Evolutionary conservation across 1,140 invertebrate species (phyloP).

Genomic region (Drosophila kohkoa): DNA sequence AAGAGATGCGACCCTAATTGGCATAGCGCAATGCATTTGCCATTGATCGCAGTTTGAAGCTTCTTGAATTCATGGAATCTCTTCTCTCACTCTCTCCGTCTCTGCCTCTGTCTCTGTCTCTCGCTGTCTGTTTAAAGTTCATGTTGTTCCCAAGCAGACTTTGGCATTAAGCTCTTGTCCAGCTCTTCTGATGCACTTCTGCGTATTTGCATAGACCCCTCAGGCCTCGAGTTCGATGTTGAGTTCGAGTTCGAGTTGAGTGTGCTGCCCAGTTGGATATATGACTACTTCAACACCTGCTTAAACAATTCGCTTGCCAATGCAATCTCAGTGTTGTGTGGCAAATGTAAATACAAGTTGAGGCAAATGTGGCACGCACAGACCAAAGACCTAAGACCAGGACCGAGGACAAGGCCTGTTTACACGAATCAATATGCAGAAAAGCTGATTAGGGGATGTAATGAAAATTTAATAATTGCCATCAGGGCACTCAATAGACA

Average conservation of each 20-base stretch:
- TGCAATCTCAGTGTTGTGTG: slow-evolving; percentile 1
- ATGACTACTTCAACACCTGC: slow-evolving; percentile 64
- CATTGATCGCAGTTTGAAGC: not conserved
- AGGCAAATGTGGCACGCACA: slow-evolving; percentile 7
- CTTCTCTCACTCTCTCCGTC: not conserved
- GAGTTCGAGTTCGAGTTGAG: not conserved
- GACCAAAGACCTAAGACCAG: not conserved
- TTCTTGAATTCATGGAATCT: not conserved
- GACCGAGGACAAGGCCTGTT: slow-evolving; percentile 39
- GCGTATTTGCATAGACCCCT: slow-evolving; percentile 5
- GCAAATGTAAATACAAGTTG: slow-evolving; percentile 33
- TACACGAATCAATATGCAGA: slow-evolving; percentile 70
- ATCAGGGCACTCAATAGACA: slow-evolving; percentile 59
- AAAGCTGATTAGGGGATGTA: slow-evolving; percentile 84
- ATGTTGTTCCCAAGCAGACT: slow-evolving; percentile 9
- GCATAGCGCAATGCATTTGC: not conserved
- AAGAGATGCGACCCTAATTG: slow-evolving; percentile 13
- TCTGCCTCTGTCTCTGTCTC: too few relatives aligned
- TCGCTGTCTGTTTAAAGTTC: slow-evolving; percentile 1
- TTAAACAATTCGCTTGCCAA: slow-evolving; percentile 38
- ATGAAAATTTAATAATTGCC: slow-evolving; percentile 84
- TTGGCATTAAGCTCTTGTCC: slow-evolving; percentile 10
- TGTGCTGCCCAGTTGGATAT: slow-evolving; percentile 22
- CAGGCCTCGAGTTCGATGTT: not conserved
- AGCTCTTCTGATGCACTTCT: slow-evolving; percentile 10